Evolutionary conservation across 2,797 vertebrate species (phyloP), one percentile per base, ranked within the genome.

Genomic region (Sebastes itinus): DNA sequence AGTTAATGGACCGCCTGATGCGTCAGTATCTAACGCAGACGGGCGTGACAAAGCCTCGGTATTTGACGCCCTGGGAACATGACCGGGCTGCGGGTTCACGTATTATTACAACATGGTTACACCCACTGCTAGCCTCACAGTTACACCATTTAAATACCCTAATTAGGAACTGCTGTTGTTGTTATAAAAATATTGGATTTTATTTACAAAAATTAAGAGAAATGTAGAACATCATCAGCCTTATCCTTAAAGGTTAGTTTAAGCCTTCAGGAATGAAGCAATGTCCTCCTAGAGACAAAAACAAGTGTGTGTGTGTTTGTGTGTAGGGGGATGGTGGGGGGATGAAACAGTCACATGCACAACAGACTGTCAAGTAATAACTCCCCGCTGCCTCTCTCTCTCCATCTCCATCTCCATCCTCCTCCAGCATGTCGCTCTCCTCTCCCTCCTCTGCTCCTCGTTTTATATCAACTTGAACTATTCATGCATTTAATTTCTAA

Each of bases 281-380:
- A 20, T 61, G 70, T 79, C 80, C 85, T 76, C 82, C 33, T 14
- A 72, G 71, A 78, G 71, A 74, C 38, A 75, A 75, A 86, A 86
- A 82, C 60, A 70, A 65, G 56, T 72, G 42, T 67, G 68, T 61
- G 54, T 55, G 78, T 75, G 61, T 72, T 64, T 59, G 23, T 82
- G 55, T 38, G 56, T 55, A 20, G 25, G 22, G 22, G 67, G 67
- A 16, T 35, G 58, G 75, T 67, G 78, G 76, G 74, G 60, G 61
- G 80, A 14, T 67, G 5, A 82, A 60, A 77, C 80, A 90, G 83
- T 89, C 90, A 93, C 89, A 93, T 86, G 88, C 79, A 85, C 82
- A 91, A 83, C 89, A 89, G 91, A 88, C 82, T 89, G 91, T 93
- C 87, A 94, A 93, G 88, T 56, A 92, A 92, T 72, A 90, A 89